These are phyloP conservation scores for Bovichtus diacanthus DNA, from an alignment of 2,797 vertebrate genomes.

Conservation along the genomic window DNA sequence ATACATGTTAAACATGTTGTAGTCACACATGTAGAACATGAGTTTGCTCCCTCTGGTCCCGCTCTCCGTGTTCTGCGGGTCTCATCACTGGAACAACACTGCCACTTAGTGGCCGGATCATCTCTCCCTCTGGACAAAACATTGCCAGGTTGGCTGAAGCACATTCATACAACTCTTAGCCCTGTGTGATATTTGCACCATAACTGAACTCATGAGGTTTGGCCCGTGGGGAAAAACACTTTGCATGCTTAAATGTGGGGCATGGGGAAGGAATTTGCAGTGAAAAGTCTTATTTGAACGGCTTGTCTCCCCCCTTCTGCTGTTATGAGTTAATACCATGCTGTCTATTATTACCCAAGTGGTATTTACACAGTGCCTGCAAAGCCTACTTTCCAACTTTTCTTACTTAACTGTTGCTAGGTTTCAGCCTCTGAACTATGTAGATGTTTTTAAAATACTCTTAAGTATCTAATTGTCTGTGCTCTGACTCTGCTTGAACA, in stretches of 20 bases:
- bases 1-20: conserved; percentile 66
- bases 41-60: conserved; percentile 25
- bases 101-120: conserved; percentile 81
- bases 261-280: conserved; percentile 26
- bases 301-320: conserved; percentile 16
- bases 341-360: conserved; percentile 49
- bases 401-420: conserved; percentile 8
- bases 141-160: conserved; percentile 6
- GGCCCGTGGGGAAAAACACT: conserved; percentile 21
- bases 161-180: conserved; percentile 42
- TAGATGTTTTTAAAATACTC: conserved; percentile 35
- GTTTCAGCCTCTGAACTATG: conserved; percentile 33
- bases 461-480: conserved; percentile 27
- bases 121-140: conserved; percentile 42
- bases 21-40: conserved; percentile 60
- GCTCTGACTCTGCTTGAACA: conserved; percentile 21
- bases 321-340: conserved; percentile 38
- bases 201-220: conserved; percentile 56
- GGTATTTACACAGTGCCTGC: conserved; percentile 38
- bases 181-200: conserved; percentile 54
- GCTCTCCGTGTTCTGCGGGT: background rate
- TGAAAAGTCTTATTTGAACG: conserved; percentile 35
- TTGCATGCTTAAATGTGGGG: conserved; percentile 43
- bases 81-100: conserved; percentile 81
- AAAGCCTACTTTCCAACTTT: conserved; percentile 23